These are phyloP conservation scores for Syngnathoides biaculeatus DNA, from an alignment of 2,113 vertebrate genomes.

Conservation along the genomic window DNA sequence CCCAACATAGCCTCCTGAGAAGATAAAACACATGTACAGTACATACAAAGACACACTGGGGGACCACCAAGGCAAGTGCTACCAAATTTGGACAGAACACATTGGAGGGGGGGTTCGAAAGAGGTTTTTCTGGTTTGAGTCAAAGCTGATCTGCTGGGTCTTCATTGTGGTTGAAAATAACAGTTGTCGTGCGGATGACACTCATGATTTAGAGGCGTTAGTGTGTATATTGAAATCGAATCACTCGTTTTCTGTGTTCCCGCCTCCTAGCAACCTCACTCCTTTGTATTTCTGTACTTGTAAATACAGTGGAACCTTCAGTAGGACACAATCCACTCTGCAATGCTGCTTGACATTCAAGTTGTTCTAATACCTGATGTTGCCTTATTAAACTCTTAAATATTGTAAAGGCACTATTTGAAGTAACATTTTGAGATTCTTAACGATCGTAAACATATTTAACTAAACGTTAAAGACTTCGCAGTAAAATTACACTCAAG, in stretches of 20 bases:
- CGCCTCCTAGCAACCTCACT: conserved; percentile 18
- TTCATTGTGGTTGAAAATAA: conserved; percentile 58
- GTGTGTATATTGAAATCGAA: background rate
- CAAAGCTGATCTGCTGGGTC: conserved; percentile 53
- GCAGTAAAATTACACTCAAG: too few species aligned
- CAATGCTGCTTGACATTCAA: too few species aligned
- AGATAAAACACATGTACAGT: conserved; percentile 40
- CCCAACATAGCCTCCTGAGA: conserved; percentile 37
- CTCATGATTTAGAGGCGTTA: conserved; percentile 52
- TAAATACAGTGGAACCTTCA: background rate
- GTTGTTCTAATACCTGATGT: too few species aligned
- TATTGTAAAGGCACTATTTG: too few species aligned
- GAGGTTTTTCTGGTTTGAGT: conserved; percentile 53
- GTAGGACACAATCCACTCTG: background rate
- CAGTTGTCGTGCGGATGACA: conserved; percentile 49
- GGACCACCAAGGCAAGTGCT: conserved; percentile 66
- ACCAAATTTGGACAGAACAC: conserved; percentile 64
- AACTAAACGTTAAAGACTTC: too few species aligned
- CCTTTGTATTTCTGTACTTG: background rate
- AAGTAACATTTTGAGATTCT: too few species aligned
- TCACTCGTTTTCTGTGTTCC: conserved; percentile 1
- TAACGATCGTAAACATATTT: too few species aligned
- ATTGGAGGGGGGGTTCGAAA: conserved; percentile 41
- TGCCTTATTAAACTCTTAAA: too few species aligned
- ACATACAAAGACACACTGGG: conserved; percentile 55